phyloP scores from a whole-genome alignment of 2,797 vertebrate genomes.

The Apogon hyalosoma region DNA sequence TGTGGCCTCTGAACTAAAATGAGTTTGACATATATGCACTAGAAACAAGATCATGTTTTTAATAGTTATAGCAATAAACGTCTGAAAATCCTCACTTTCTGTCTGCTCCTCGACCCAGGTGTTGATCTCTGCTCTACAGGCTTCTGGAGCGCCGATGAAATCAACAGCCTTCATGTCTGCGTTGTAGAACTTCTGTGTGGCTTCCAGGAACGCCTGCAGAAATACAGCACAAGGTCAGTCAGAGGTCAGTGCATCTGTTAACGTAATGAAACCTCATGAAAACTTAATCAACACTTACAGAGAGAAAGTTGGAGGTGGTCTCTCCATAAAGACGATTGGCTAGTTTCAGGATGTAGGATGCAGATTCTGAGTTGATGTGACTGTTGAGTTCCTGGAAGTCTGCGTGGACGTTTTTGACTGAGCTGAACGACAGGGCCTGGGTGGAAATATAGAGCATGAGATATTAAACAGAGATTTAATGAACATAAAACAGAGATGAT shows the following conservation, averaged over 20 bases:
- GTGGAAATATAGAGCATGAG: background rate
- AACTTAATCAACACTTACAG: constrained; percentile 62
- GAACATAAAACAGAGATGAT: background rate
- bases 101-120: constrained; percentile 92
- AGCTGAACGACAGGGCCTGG: constrained; percentile 80
- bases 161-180: constrained; percentile 90
- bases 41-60: too few relatives aligned
- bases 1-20: too few relatives aligned
- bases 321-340: constrained; percentile 94
- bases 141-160: constrained; percentile 84
- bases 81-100: constrained; percentile 84
- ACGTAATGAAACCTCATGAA: too few relatives aligned
- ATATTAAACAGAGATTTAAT: background rate
- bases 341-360: constrained; percentile 86
- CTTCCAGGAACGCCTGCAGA: constrained; percentile 87
- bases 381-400: constrained; percentile 84
- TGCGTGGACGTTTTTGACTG: constrained; percentile 80
- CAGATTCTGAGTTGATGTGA: constrained; percentile 85
- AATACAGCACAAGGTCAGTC: background rate
- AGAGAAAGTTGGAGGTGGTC: constrained; percentile 86
- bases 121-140: constrained; percentile 88
- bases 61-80: background rate
- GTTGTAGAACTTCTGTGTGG: constrained; percentile 86
- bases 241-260: background rate
- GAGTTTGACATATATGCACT: too few relatives aligned